phyloP scores from a whole-genome alignment of 1,140 invertebrate species.

The Harlomillsia oculata region DNA sequence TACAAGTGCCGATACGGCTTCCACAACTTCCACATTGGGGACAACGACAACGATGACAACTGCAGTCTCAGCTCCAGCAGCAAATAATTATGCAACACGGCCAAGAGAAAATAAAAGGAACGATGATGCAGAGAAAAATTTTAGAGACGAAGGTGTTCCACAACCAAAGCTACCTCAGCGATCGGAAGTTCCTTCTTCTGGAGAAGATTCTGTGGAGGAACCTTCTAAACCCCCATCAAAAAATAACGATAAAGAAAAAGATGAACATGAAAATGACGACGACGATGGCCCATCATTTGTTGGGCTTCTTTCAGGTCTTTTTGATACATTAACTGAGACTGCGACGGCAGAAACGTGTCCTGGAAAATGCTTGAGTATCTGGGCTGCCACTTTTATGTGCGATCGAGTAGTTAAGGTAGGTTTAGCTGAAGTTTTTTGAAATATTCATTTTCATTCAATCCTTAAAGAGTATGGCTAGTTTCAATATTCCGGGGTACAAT shows the following conservation, averaged over 20 bases:
- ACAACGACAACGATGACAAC: background rate
- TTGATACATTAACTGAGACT: constrained; percentile 71
- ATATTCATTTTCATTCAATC: constrained; percentile 60
- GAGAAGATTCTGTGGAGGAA: background rate
- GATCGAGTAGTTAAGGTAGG: constrained; percentile 67
- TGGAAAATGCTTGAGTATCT: constrained; percentile 68
- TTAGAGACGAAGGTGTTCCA: background rate
- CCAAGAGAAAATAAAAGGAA: background rate
- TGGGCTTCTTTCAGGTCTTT: constrained; percentile 50
- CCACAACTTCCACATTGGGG: background rate
- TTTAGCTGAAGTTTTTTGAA: constrained; percentile 45
- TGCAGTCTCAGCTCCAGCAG: background rate
- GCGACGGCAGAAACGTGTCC: constrained; percentile 72
- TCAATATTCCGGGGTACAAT: no score
- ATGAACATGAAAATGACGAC: constrained; percentile 9
- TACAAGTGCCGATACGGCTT: no score
- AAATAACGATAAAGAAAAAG: background rate
- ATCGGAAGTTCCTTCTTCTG: no score
- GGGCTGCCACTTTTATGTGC: constrained; percentile 66
- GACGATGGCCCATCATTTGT: constrained; percentile 24
- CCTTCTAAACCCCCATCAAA: background rate
- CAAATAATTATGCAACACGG: background rate
- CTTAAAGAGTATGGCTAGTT: no score
- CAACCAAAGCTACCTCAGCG: no score
- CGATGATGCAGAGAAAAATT: background rate